These are phyloP conservation scores for Drosophila ezoana DNA, from an alignment of 2,888 invertebrate genomes.

Conservation along the genomic window DNA sequence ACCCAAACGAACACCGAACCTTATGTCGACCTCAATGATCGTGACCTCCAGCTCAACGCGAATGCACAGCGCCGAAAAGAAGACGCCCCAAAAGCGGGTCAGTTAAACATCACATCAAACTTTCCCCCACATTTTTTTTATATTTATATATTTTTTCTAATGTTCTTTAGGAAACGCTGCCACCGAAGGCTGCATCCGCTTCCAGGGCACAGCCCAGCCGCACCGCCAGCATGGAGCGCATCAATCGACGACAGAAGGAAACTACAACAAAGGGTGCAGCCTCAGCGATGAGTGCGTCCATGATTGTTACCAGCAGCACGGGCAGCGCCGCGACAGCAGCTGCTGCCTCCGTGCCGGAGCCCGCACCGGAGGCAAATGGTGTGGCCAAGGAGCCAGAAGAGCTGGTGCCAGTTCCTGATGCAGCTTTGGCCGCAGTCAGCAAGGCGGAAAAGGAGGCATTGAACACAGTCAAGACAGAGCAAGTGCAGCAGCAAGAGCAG, in stretches of 20 bases:
- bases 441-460: constrained; percentile 85
- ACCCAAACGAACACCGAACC: constrained; percentile 84
- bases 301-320: constrained; percentile 62
- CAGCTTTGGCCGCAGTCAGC: constrained; percentile 65
- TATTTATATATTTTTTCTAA: background rate
- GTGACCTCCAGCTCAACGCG: constrained; percentile 82
- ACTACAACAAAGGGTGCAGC: constrained; percentile 59
- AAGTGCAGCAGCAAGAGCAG: constrained; percentile 48
- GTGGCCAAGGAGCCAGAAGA: constrained; percentile 47
- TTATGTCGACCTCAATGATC: constrained; percentile 83
- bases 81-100: constrained; percentile 82
- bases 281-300: constrained; percentile 74
- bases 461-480: constrained; percentile 82
- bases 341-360: constrained; percentile 13
- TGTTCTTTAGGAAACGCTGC: constrained; percentile 63
- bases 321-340: constrained; percentile 22
- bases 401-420: constrained; percentile 21
- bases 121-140: background rate
- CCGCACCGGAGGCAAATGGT: constrained; percentile 52
- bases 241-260: constrained; percentile 54
- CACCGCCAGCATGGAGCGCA: constrained; percentile 68
- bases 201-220: constrained; percentile 67
- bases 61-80: constrained; percentile 82
- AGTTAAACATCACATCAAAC: constrained; percentile 8
- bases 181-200: constrained; percentile 68